Conservation (phyloP, 2,888 invertebrate genomes). For the Odontomyia ornata region DNA sequence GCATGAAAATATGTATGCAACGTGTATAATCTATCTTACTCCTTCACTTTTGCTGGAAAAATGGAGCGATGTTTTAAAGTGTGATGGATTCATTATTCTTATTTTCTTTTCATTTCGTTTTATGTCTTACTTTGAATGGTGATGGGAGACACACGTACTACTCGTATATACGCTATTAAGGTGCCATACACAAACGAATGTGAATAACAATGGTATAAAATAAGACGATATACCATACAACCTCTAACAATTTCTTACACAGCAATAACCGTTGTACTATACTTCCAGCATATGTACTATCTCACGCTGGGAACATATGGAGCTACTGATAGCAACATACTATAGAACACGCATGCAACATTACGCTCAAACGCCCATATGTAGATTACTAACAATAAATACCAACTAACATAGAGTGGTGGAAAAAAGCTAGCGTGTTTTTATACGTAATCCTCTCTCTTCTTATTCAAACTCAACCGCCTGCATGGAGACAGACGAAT, state of each 20-base stretch:
- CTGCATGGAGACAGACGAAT: no score
- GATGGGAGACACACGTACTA: background rate
- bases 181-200: background rate
- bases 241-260: background rate
- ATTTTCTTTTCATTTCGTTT: background rate
- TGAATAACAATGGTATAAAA: background rate
- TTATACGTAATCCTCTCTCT: no score
- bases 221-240: background rate
- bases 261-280: background rate
- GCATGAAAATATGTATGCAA: no score
- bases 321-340: background rate
- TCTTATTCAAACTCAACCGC: no score
- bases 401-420: no score
- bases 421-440: no score
- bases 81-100: background rate
- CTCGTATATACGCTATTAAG: background rate
- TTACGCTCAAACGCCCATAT: no score
- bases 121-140: background rate
- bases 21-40: background rate
- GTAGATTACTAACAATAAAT: no score
- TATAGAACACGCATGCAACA: background rate
- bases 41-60: background rate
- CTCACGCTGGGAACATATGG: background rate
- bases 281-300: background rate
- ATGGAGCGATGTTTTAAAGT: background rate